Percentiles rank a stretch among this genome's conserved stretches.
Evolutionary conservation across 2,888 invertebrate species (phyloP).

Genomic region (Acanthococcus lagerstroemiae): DNA sequence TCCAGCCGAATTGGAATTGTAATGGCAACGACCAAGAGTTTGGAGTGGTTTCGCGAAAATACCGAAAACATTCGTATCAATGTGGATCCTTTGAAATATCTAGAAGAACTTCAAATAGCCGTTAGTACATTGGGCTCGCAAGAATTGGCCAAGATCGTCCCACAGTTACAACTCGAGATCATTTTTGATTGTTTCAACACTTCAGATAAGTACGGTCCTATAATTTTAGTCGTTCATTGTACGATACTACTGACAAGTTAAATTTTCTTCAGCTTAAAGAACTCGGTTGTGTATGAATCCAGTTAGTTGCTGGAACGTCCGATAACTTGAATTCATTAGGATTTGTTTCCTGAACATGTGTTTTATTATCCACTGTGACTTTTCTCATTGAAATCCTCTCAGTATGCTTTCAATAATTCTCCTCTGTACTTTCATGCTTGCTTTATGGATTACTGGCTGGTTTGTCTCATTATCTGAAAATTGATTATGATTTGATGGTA

Average conservation of each 20-base stretch:
- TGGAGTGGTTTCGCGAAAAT: conserved; percentile 15
- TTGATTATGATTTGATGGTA: too few relatives aligned
- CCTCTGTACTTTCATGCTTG: too few relatives aligned
- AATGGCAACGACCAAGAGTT: conserved; percentile 17
- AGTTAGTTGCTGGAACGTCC: too few relatives aligned
- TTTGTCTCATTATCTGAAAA: not conserved
- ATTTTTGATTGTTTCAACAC: conserved; percentile 56
- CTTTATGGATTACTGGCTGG: too few relatives aligned
- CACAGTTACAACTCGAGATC: conserved; percentile 36
- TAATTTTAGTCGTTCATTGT: not conserved
- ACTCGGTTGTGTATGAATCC: too few relatives aligned
- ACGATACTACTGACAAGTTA: not conserved
- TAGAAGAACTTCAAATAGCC: conserved; percentile 19
- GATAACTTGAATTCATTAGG: too few relatives aligned
- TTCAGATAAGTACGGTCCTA: conserved; percentile 43
- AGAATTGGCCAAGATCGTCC: not conserved
- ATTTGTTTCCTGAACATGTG: too few relatives aligned
- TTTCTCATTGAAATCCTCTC: too few relatives aligned
- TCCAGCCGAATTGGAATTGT: too few relatives aligned
- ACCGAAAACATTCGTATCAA: conserved; percentile 8
- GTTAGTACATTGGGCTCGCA: not conserved
- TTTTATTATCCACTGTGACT: too few relatives aligned
- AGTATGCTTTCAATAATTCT: too few relatives aligned
- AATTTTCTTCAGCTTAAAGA: not conserved
- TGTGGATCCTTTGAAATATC: conserved; percentile 3